These are phyloP conservation scores for Pseudomyrmex gracilis DNA, from an alignment of 1,140 invertebrate species.

Conservation along the genomic window DNA sequence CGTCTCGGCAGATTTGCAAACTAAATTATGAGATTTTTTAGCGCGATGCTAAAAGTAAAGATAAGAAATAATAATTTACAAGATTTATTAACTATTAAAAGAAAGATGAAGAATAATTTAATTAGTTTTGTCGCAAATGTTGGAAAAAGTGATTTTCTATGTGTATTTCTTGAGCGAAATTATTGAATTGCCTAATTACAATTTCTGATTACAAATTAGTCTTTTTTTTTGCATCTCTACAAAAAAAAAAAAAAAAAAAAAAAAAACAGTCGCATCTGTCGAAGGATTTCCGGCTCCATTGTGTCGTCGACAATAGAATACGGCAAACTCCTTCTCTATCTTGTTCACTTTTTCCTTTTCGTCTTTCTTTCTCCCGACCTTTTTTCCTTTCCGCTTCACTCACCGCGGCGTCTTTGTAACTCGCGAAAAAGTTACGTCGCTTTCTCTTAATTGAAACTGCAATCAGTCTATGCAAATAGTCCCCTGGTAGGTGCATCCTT, in stretches of 20 bases:
- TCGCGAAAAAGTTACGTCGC: conserved; percentile 58
- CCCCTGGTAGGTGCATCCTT: conserved; percentile 49
- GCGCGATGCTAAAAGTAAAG: too few relatives aligned
- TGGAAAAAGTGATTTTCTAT: too few relatives aligned
- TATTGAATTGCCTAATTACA: conserved; percentile 5
- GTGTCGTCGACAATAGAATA: conserved; percentile 59
- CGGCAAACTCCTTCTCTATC: conserved; percentile 61
- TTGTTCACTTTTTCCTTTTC: conserved; percentile 25
- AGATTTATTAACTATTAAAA: neutral
- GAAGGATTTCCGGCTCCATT: conserved; percentile 54
- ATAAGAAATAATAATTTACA: too few relatives aligned
- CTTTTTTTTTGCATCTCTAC: conserved; percentile 20
- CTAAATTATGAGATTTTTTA: conserved; percentile 25
- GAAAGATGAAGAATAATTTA: too few relatives aligned
- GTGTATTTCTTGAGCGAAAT: neutral
- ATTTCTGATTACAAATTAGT: conserved; percentile 40
- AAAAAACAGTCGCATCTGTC: conserved; percentile 34
- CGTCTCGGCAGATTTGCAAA: neutral
- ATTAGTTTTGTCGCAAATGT: too few relatives aligned
- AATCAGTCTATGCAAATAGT: conserved; percentile 61
- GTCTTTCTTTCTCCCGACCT: conserved; percentile 6
- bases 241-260: too few relatives aligned
- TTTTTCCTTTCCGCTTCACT: conserved; percentile 36
- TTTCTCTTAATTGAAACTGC: conserved; percentile 58
- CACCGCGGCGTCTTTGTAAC: conserved; percentile 48